Conservation (phyloP, 2,113 vertebrate species). For the Bettongia penicillata region DNA sequence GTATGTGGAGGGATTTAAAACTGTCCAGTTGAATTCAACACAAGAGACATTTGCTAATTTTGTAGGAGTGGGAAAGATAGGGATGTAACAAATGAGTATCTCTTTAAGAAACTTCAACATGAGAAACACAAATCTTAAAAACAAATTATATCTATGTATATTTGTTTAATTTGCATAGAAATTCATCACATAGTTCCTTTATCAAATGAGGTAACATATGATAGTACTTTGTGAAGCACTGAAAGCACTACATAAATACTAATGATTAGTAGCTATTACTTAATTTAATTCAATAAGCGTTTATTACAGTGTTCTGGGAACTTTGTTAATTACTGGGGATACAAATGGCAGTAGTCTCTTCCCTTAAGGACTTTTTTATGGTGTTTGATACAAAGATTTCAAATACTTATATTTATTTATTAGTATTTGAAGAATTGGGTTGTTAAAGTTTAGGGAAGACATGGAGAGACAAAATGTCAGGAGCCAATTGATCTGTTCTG, state of each 20-base stretch:
- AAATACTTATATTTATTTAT: neutral
- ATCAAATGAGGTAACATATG: neutral
- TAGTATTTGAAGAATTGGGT: neutral
- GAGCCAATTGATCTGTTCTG: neutral
- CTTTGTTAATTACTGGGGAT: neutral
- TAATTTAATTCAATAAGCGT: neutral
- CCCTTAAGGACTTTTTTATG: neutral
- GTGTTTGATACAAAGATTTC: neutral
- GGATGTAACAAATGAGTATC: neutral
- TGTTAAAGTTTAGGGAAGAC: neutral
- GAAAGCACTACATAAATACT: neutral
- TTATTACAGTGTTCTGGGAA: neutral
- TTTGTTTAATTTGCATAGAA: neutral
- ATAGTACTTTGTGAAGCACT: neutral
- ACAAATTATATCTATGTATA: neutral
- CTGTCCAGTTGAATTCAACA: neutral
- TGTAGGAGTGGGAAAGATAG: neutral
- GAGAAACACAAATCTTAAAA: neutral
- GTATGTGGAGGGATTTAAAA: neutral
- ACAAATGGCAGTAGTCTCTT: neutral
- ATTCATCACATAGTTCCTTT: neutral
- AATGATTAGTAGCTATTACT: neutral
- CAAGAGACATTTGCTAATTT: neutral
- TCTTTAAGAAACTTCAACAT: neutral
- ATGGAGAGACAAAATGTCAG: neutral